These are phyloP conservation scores for Liparis tanakae DNA, from an alignment of 2,797 vertebrate genomes.

Conservation along the genomic window DNA sequence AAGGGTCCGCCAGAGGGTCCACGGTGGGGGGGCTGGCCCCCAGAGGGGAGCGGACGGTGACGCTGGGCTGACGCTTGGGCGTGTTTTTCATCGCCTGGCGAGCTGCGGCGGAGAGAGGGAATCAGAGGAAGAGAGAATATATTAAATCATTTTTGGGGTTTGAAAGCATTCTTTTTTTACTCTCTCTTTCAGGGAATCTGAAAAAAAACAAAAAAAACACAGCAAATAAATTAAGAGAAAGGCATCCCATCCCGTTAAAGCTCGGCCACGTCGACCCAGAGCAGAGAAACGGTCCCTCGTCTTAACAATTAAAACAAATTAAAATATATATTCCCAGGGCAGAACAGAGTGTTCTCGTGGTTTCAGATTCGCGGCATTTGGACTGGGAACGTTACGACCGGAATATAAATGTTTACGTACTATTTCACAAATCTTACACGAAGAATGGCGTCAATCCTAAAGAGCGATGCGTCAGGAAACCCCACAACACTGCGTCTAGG, in stretches of 20 bases:
- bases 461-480: not conserved
- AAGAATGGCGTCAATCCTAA: not conserved
- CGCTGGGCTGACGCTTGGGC: slow-evolving; percentile 89
- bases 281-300: not conserved
- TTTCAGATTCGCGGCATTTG: not conserved
- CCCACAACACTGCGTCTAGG: not conserved
- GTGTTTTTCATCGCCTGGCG: slow-evolving; percentile 96
- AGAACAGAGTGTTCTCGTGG: no score
- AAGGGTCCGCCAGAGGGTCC: slow-evolving; percentile 84
- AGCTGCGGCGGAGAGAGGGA: slow-evolving; percentile 76
- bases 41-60: slow-evolving; percentile 93
- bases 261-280: not conserved
- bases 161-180: not conserved
- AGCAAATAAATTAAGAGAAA: slow-evolving; percentile 5
- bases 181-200: not conserved
- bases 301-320: not conserved
- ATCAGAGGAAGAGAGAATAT: not conserved
- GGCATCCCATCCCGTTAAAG: slow-evolving; percentile 7
- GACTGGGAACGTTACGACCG: not conserved
- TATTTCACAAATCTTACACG: not conserved
- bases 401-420: not conserved
- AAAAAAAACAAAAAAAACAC: not conserved
- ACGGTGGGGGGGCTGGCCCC: slow-evolving; percentile 88
- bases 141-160: not conserved
- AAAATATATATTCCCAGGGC: not conserved